Evolutionary conservation across 2,113 vertebrate species (phyloP), one percentile per base, ranked within the genome.

Genomic region (Spea multiplicata): DNA sequence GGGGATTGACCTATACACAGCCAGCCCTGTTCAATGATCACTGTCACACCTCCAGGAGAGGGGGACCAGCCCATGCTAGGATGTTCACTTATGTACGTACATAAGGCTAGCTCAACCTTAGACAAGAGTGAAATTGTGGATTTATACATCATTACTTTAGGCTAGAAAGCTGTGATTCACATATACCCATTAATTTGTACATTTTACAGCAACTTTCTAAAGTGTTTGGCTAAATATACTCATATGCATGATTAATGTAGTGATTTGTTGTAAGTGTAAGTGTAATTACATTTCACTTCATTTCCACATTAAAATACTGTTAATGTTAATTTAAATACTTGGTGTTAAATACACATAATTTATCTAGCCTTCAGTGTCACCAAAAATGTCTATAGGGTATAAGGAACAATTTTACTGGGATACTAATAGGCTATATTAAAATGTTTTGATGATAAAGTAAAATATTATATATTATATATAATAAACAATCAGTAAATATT

Each of bases 251-350:
- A 69, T 69, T 16, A 69, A 48, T 13, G 8, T 69, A 48, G n/a
- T 69, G 47, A 69, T 69, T 4, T 69, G 67, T 48, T 69, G 47
- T 16, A 69, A 14, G 47, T 69, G 67, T 69, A 49, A 69, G n/a
- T 47, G 46, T 69, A 69, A 16, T 69, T 49, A 16, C 10, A 4
- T 69, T 69, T 44, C 67, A 69, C 13, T 69, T 69, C 3, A 68
- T 47, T 68, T 68, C 50, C 47, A 48, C 67, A 16, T 49, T 9
- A 64, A 50, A 69, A 69, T 69, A 46, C 67, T 59, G n/a, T 49
- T 6, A 16, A 16, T 16, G 45, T n/a, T 48, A 68, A 68, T 48
- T 13, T 47, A 47, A 44, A n/a, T 68, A n/a, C 9, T 68, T 48
- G 66, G 66, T 68, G 66, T 68, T 47, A 68, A 68, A 68, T 68